These are phyloP conservation scores for Antheraea pernyi DNA, from an alignment of 1,140 invertebrate species.

Conservation along the genomic window DNA sequence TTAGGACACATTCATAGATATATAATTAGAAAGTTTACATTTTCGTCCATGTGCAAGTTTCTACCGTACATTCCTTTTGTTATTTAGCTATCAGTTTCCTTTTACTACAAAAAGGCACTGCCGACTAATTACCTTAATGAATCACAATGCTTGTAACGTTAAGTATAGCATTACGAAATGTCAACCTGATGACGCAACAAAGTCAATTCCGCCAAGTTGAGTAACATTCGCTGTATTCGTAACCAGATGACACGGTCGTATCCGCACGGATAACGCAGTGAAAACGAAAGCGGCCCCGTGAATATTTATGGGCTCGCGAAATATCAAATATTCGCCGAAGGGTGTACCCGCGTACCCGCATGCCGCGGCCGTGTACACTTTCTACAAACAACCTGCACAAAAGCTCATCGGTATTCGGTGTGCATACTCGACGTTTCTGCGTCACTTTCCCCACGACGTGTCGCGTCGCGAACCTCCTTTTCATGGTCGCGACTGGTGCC, in stretches of 20 bases:
- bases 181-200: conserved; percentile 43
- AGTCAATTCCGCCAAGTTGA: conserved; percentile 49
- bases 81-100: background rate
- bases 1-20: no score
- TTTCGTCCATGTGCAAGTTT: no score
- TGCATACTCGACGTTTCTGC: conserved; percentile 48
- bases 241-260: conserved; percentile 31
- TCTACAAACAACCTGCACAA: conserved; percentile 61
- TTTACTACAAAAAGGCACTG: background rate
- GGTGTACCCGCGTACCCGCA: conserved; percentile 70
- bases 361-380: conserved; percentile 38
- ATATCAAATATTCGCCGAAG: conserved; percentile 74
- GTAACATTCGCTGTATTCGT: conserved; percentile 58
- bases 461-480: conserved; percentile 15
- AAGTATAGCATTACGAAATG: conserved; percentile 46
- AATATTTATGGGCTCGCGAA: conserved; percentile 69
- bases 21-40: no score
- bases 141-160: conserved; percentile 26
- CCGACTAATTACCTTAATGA: background rate
- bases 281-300: conserved; percentile 67
- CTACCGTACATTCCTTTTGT: background rate
- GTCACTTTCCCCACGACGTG: conserved; percentile 56
- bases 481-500: background rate
- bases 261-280: conserved; percentile 55
- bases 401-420: conserved; percentile 72